These are phyloP conservation scores for Riparia riparia DNA, from an alignment of 2,113 vertebrate species.

Conservation along the genomic window DNA sequence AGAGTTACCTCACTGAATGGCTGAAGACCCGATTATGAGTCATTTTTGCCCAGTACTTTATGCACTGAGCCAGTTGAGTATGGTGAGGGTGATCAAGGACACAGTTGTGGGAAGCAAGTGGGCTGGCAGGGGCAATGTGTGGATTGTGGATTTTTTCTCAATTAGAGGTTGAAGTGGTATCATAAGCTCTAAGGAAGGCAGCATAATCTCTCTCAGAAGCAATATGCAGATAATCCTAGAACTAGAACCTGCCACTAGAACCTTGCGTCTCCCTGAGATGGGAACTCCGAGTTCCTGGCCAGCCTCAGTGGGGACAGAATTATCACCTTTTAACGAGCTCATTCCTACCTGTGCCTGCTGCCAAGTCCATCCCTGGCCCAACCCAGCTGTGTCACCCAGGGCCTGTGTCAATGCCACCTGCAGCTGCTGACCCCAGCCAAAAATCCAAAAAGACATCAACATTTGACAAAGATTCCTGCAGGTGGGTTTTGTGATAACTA, in stretches of 20 bases:
- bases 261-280: not conserved
- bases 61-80: not conserved
- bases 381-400: rapidly evolving
- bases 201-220: not conserved
- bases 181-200: not conserved
- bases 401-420: not conserved
- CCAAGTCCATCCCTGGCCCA: not conserved
- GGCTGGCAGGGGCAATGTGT: not conserved
- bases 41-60: not conserved
- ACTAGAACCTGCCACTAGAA: not conserved
- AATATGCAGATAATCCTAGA: not conserved
- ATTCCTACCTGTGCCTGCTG: not conserved
- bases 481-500: not conserved
- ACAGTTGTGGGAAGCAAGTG: not conserved
- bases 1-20: not conserved
- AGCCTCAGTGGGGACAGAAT: not conserved
- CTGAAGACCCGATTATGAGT: not conserved
- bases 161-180: not conserved
- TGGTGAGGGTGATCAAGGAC: not conserved
- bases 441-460: rapidly evolving
- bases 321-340: not conserved
- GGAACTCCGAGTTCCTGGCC: not conserved
- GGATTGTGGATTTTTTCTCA: not conserved
- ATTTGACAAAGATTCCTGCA: not conserved
- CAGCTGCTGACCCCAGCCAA: not conserved